These are phyloP conservation scores for Meteorus colon DNA, from an alignment of 2,888 invertebrate genomes.

Conservation along the genomic window DNA sequence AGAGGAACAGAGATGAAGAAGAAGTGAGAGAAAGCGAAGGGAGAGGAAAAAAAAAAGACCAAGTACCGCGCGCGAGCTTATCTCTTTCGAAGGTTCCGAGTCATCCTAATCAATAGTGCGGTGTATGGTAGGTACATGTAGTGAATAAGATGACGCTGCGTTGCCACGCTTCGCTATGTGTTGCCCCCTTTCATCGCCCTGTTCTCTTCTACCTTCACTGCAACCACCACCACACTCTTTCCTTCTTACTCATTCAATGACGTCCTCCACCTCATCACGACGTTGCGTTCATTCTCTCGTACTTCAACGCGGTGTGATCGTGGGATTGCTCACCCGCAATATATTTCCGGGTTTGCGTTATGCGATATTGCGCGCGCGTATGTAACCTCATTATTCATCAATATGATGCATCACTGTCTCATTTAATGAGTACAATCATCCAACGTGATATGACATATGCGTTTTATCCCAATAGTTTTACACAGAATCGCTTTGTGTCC, in stretches of 20 bases:
- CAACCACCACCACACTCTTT: neutral
- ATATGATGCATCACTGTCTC: constrained; percentile 13
- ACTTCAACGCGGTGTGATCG: neutral
- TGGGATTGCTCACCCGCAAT: neutral
- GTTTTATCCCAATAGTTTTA: neutral
- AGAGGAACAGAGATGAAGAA: constrained; percentile 51
- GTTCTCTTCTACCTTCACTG: neutral
- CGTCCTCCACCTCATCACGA: neutral
- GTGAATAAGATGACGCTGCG: constrained; percentile 60
- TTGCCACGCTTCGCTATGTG: constrained; percentile 22
- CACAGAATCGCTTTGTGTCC: neutral
- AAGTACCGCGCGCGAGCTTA: constrained; percentile 56
- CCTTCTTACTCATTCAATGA: neutral
- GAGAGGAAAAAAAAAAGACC: neutral
- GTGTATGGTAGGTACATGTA: constrained; percentile 47
- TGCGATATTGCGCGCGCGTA: neutral
- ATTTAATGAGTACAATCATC: constrained; percentile 4
- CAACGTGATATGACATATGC: neutral
- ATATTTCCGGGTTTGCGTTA: neutral
- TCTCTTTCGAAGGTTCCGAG: constrained; percentile 61
- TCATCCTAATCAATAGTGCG: constrained; percentile 69
- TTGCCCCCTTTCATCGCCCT: neutral
- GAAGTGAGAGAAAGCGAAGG: constrained; percentile 23
- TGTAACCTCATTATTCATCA: neutral
- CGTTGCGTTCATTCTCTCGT: neutral